Conservation (phyloP, 2,888 invertebrate species). For the Folsomia manolachei region DNA sequence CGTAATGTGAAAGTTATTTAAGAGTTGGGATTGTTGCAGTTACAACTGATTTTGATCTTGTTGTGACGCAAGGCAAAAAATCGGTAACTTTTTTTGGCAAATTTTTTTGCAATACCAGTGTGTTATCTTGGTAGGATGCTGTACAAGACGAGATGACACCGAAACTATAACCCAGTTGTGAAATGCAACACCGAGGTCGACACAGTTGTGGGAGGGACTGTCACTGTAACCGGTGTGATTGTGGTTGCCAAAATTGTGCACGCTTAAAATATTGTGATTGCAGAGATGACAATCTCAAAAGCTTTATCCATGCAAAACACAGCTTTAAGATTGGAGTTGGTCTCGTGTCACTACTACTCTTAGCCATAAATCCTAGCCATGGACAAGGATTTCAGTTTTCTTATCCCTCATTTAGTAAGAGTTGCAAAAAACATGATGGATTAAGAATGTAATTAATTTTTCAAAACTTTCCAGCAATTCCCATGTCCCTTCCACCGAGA, state of each 20-base stretch:
- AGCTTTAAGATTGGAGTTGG: neutral
- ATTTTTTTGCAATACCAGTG: no score
- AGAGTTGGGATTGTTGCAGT: neutral
- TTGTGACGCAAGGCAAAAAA: neutral
- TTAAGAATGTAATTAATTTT: neutral
- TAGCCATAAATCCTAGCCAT: neutral
- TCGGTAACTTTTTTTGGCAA: no score
- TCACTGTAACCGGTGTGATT: no score
- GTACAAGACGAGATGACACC: no score
- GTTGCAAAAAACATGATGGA: neutral
- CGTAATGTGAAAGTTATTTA: neutral
- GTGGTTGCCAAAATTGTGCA: neutral
- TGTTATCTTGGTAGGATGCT: no score
- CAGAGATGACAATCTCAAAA: no score
- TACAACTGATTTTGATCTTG: neutral
- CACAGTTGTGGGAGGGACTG: neutral
- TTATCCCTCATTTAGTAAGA: conserved; percentile 22
- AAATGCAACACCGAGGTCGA: neutral
- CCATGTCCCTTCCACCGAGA: neutral
- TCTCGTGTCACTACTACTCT: neutral
- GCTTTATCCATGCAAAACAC: no score
- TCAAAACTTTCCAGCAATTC: neutral
- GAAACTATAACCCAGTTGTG: no score
- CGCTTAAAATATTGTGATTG: neutral
- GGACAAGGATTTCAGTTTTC: conserved; percentile 29